A percentile compares a stretch with the other conserved stretches of the same genome.
phyloP scores from a whole-genome alignment of 2,888 invertebrate species.

The Leptura quadrifasciata region DNA sequence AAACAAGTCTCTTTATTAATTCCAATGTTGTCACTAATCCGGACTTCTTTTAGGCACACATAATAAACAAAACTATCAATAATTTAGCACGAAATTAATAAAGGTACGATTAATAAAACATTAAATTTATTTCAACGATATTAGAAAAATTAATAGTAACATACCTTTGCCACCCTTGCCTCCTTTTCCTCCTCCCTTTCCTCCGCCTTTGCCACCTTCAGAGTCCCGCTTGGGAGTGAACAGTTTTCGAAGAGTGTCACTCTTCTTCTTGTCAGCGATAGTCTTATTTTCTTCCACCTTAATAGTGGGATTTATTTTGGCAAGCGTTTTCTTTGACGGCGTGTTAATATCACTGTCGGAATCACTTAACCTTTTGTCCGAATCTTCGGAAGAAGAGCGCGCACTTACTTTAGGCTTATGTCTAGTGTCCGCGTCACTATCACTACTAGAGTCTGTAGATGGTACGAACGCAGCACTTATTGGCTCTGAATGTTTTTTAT shows the following conservation, averaged over 20 bases:
- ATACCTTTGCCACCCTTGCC: constrained; percentile 74
- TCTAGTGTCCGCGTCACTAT: constrained; percentile 50
- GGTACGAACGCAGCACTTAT: constrained; percentile 51
- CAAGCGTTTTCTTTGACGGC: constrained; percentile 50
- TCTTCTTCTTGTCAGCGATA: constrained; percentile 83
- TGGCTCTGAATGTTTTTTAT: constrained; percentile 57
- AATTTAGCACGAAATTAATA: no score
- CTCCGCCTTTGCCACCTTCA: constrained; percentile 81
- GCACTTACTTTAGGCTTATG: constrained; percentile 51
- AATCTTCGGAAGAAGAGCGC: constrained; percentile 47
- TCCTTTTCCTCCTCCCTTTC: constrained; percentile 82
- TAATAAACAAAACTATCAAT: no score
- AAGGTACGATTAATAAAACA: no score
- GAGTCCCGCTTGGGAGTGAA: constrained; percentile 78
- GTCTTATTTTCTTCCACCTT: constrained; percentile 74
- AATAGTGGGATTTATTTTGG: constrained; percentile 64
- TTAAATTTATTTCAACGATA: not conserved
- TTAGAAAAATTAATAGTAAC: constrained; percentile 14
- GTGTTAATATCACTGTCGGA: constrained; percentile 62
- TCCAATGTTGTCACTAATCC: no score
- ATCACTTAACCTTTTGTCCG: constrained; percentile 57
- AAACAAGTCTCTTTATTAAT: no score
- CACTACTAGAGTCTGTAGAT: constrained; percentile 58
- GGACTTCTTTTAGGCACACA: no score
- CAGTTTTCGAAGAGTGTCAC: constrained; percentile 80